phyloP scores from a whole-genome alignment of 2,888 invertebrate genomes.

The Pseudeuparius sepicola region DNA sequence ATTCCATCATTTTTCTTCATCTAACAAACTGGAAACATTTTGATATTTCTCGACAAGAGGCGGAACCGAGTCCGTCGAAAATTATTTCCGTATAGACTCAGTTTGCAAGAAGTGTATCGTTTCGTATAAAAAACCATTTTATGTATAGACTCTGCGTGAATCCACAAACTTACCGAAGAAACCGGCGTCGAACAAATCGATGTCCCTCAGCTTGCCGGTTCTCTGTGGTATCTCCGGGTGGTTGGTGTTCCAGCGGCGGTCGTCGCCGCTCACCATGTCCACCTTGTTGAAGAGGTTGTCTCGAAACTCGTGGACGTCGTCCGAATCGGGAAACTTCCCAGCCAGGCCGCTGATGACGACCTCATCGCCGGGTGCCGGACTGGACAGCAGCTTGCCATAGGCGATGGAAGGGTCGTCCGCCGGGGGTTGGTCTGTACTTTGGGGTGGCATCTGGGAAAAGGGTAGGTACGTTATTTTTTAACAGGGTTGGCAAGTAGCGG shows the following conservation, averaged over 20 bases:
- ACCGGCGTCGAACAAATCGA: conserved; percentile 23
- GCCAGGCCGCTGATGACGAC: conserved; percentile 22
- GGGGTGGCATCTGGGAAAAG: no score
- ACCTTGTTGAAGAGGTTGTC: conserved; percentile 44
- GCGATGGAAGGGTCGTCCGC: neutral
- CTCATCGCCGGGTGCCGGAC: conserved; percentile 1
- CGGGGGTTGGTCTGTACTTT: no score
- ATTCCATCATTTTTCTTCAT: no score
- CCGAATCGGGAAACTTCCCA: conserved; percentile 51
- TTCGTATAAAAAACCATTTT: no score
- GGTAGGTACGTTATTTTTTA: no score
- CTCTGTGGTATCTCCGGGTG: conserved; percentile 32
- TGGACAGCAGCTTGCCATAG: neutral
- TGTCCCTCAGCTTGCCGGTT: conserved; percentile 22
- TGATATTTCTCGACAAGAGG: no score
- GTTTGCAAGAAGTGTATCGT: no score
- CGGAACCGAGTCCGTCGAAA: no score
- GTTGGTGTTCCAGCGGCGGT: conserved; percentile 64
- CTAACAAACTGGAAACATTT: no score
- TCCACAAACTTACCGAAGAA: conserved; percentile 30
- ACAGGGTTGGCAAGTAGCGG: no score
- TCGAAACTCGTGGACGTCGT: conserved; percentile 47
- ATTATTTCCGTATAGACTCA: no score
- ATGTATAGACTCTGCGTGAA: no score
- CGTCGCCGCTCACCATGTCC: conserved; percentile 66